Percentiles rank a stretch among this genome's conserved stretches.
Conservation (phyloP, 2,888 invertebrate genomes). For the Caenorhabditis becei region DNA sequence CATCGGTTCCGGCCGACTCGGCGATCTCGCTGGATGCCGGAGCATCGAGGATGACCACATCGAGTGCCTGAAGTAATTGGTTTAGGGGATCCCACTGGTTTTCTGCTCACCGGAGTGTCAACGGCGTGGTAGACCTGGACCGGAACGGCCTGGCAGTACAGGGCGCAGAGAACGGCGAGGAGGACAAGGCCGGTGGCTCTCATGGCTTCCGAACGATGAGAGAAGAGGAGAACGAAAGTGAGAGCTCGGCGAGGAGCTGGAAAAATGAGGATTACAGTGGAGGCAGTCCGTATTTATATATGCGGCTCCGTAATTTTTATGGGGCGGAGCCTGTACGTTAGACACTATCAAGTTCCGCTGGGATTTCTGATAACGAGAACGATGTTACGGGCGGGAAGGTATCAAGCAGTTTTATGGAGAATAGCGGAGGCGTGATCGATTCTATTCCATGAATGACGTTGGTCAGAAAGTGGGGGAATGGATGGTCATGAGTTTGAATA, state of each 20-base stretch:
- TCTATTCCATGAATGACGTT: constrained; percentile 40
- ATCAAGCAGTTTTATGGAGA: not conserved
- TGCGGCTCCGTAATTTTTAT: not conserved
- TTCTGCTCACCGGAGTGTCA: constrained; percentile 30
- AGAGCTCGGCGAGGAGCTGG: constrained; percentile 48
- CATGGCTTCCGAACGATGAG: constrained; percentile 16
- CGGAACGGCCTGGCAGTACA: constrained; percentile 16
- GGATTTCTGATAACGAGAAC: constrained; percentile 44
- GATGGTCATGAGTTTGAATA: constrained; percentile 31
- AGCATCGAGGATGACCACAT: constrained; percentile 37
- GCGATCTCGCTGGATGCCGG: constrained; percentile 6
- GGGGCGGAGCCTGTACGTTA: constrained; percentile 38
- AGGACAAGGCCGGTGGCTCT: constrained; percentile 20
- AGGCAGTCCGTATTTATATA: constrained; percentile 29
- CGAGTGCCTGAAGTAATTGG: constrained; percentile 27
- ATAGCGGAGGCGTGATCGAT: constrained; percentile 36
- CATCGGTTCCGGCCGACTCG: constrained; percentile 6
- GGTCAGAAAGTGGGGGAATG: constrained; percentile 26
- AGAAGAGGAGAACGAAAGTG: constrained; percentile 23
- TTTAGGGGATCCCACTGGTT: not conserved
- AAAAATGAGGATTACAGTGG: constrained; percentile 43
- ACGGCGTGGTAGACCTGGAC: constrained; percentile 21
- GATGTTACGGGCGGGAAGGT: not conserved
- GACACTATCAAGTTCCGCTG: constrained; percentile 1
- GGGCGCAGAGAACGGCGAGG: constrained; percentile 21